Conservation (phyloP, 2,797 vertebrate genomes). For the Lophotriccus pileatus region DNA sequence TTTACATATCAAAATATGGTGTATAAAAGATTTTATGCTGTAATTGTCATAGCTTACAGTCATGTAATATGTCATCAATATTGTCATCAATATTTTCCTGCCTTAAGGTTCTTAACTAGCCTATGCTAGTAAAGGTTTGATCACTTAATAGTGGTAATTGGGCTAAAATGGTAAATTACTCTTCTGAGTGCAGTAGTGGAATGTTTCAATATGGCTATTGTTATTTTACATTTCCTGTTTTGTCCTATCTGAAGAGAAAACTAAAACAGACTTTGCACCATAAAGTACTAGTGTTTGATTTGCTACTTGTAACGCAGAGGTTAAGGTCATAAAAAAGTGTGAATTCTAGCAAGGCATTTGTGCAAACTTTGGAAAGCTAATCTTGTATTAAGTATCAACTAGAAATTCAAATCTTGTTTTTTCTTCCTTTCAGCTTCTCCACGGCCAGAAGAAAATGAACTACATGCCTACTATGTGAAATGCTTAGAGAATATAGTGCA, state of each 20-base stretch:
- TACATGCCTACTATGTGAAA: constrained; percentile 82
- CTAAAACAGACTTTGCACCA: not conserved
- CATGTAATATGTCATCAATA: not conserved
- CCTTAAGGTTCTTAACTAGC: not conserved
- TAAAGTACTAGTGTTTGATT: not conserved
- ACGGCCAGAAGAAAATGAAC: constrained; percentile 68
- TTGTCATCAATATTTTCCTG: not conserved
- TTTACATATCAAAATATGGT: not conserved
- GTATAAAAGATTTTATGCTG: not conserved
- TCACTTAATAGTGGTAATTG: not conserved
- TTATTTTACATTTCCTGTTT: not conserved
- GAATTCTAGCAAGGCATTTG: not conserved
- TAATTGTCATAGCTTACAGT: not conserved
- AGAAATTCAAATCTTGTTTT: not conserved
- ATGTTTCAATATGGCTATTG: not conserved
- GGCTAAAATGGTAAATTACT: not conserved
- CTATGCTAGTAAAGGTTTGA: not conserved
- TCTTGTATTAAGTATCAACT: not conserved
- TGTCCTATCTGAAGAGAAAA: not conserved
- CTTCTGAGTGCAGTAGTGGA: not conserved
- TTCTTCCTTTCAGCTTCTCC: constrained; percentile 73
- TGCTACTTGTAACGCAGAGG: not conserved
- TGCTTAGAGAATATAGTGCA: constrained; percentile 88
- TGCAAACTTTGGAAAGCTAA: not conserved
- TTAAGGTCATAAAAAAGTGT: not conserved